phyloP scores from a whole-genome alignment of 2,113 vertebrate genomes.

The Calonectris borealis region DNA sequence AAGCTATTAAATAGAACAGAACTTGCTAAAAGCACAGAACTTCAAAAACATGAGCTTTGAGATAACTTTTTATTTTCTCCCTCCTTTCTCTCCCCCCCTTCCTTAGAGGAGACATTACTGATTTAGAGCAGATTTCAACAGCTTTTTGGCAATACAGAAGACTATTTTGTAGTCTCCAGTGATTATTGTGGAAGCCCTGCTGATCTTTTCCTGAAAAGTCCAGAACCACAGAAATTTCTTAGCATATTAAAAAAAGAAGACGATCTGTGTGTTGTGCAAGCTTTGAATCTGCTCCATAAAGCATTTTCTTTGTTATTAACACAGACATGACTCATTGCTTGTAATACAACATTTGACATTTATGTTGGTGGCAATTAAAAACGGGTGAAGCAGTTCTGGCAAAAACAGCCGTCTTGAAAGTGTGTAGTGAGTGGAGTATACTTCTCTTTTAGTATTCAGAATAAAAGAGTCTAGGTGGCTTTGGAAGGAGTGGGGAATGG shows the following conservation, averaged over 20 bases:
- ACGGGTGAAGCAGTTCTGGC: not conserved
- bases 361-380: conserved; percentile 26
- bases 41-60: conserved; percentile 57
- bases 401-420: not conserved
- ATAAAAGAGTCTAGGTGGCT: not conserved
- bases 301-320: conserved; percentile 52
- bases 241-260: conserved; percentile 21
- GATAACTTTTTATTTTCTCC: not conserved
- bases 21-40: conserved; percentile 65
- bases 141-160: conserved; percentile 30
- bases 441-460: not conserved
- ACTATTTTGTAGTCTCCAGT: conserved; percentile 7
- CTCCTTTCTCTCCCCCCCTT: not conserved
- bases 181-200: conserved; percentile 45
- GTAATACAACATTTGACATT: conserved; percentile 30
- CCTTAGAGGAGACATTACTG: conserved; percentile 6
- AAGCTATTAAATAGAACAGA: conserved; percentile 71
- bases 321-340: conserved; percentile 46
- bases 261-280: conserved; percentile 6
- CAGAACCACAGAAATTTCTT: conserved; percentile 45
- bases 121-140: conserved; percentile 27
- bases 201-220: conserved; percentile 59
- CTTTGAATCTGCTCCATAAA: conserved; percentile 38
- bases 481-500: not conserved
- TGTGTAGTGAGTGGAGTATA: not conserved